Base-by-base conservation (phyloP, 2,797 vertebrate genomes). In the Gouania willdenowi region DNA sequence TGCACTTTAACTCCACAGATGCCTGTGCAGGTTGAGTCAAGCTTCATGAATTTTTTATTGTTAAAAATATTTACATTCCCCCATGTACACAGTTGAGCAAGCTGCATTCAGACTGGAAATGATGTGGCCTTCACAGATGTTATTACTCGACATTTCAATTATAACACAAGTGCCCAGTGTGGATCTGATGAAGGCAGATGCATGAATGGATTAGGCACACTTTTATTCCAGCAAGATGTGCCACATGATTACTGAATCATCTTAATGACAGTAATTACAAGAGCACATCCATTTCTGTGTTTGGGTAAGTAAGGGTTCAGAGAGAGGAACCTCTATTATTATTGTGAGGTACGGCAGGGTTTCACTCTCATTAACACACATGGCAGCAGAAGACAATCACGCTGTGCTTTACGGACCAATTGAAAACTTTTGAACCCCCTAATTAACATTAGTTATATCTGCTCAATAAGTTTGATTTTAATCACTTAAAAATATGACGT, bases 251-350 rank as follows among this genome's bases (percentile, higher is more conserved):
- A 55, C 47, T 62, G 72, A 71, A 87, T 84, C 75, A 81, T 75
- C 68, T 56, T 76, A 83, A 83, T 75, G 53, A 77, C 67, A 55
- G 75, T 77, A 78, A 81, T 81, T 83, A 83, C 77, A 74, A 70
- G 66, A 46, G 41, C 32, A 33, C 63, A 68, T 77, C 77, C 36
- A 65, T 71, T 58, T 70, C 64, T 56, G 60, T 57, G 55, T 73
- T 79, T 74, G 64, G 58, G 40, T 79, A 80, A 83, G 58, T 74
- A 72, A 77, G 46, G 59, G 59, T 66, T 64, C 38, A 51, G 16
- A 53, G 60, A 61, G 36, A 22, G 40, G 51, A 52, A 58, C 62
- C n/a, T n/a, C n/a, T 53, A 70, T 71, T 40, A 47, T 28, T 47
- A 47, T 40, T 58, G 37, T 58, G 57, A 10, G 16, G 21, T 21